Base-by-base conservation (phyloP, 1,140 invertebrate genomes). In the Phortica variegata region DNA sequence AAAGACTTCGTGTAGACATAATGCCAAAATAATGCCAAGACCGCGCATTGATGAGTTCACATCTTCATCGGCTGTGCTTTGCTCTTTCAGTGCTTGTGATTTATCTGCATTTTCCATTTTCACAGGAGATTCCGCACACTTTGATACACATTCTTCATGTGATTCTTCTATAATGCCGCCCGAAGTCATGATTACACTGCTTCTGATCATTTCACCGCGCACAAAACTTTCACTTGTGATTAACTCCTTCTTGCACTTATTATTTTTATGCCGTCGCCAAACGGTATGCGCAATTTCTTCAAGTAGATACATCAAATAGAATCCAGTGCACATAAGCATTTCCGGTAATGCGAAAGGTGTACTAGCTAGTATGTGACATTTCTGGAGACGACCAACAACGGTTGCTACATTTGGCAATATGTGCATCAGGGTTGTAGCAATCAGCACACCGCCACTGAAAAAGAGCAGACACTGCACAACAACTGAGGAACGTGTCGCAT, bases 351-450 rank as follows among this genome's bases (percentile, higher is more conserved):
- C 83, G 57, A 91, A 84, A 1, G 79, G 75, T 1, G 84, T 79
- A 0, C 78, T 49, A 0, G 75, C 65, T 33, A 86, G 65, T 26
- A 65, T 47, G 0, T 77, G 78, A n/a, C 76, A 66, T 61, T 77
- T 73, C 61, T 84, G 79, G 16, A 89, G 66, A 12, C 78, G 60
- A 36, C 81, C 72, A 16, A 88, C 79, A 17, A 81, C 81, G 60
- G 88, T 86, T 31, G 83, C 79, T 0, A 94, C 87, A 79, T 96
- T 93, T 1, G 93, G 93, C 20, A 96, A 77, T 45, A 97, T 78
- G 77, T 97, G 93, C 37, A 94, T 79, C 61, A 95, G 91, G 3
- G 90, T 93, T 2, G 93, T 96, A 42, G 87, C 87, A 47, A 97
- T 82, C 2, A 97, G 81, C 1, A 96, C 91, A 1, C 95, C 94